Percentiles rank a stretch among this genome's conserved stretches.
These are phyloP conservation scores for Spilogale gracilis DNA, from an alignment of 2,113 vertebrate species.

Conservation along the genomic window DNA sequence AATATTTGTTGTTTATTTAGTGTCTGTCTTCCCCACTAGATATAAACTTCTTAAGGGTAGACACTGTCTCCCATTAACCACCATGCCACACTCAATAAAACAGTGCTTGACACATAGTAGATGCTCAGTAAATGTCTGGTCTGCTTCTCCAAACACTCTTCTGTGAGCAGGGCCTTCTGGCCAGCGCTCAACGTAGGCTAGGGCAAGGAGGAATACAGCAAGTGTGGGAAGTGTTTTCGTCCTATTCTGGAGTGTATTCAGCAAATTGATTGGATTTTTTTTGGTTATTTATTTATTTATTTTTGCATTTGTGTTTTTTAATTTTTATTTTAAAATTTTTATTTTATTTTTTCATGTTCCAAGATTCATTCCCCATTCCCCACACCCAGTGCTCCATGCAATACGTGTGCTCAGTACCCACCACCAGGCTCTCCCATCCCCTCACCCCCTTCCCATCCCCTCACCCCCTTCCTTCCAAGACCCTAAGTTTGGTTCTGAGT, in stretches of 20 bases:
- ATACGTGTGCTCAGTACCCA: no score
- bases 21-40: neutral
- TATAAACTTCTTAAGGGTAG: neutral
- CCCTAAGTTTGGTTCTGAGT: no score
- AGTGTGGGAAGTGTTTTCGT: neutral
- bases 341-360: no score
- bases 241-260: neutral
- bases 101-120: neutral
- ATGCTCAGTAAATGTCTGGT: neutral
- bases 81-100: neutral
- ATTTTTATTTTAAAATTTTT: no score
- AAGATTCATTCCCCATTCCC: no score
- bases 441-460: no score
- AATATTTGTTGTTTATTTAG: neutral
- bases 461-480: no score
- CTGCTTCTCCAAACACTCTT: neutral
- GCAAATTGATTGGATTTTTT: neutral
- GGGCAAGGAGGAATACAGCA: neutral
- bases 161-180: neutral
- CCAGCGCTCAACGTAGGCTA: neutral
- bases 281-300: no score
- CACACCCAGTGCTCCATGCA: no score
- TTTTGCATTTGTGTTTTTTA: no score
- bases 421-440: no score
- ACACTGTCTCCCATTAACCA: neutral